A percentile compares a stretch with the other conserved stretches of the same genome.
Conservation (phyloP, 2,113 vertebrate species). For the Passer domesticus region DNA sequence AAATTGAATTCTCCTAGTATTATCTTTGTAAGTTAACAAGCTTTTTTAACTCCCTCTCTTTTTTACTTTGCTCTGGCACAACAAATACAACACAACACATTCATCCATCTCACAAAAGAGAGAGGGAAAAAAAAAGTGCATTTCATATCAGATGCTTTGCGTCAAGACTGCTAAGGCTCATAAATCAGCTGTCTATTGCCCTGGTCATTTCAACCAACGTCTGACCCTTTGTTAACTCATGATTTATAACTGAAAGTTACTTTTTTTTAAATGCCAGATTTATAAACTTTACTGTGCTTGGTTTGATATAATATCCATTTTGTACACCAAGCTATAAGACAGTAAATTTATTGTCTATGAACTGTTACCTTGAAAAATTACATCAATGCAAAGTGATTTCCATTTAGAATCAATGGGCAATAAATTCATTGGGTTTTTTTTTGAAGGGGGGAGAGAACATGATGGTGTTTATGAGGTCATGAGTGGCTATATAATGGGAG, state of each 20-base stretch:
- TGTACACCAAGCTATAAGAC: slow-evolving; percentile 60
- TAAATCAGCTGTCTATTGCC: slow-evolving; percentile 61
- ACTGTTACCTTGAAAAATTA: slow-evolving; percentile 77
- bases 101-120: slow-evolving; percentile 38
- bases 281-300: slow-evolving; percentile 66
- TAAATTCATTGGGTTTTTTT: slow-evolving; percentile 45
- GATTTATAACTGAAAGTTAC: slow-evolving; percentile 69
- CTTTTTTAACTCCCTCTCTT: not conserved
- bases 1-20: not conserved
- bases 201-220: slow-evolving; percentile 57
- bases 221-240: slow-evolving; percentile 58
- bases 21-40: not conserved
- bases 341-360: slow-evolving; percentile 77
- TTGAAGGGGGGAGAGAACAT: slow-evolving; percentile 9
- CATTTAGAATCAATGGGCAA: slow-evolving; percentile 68
- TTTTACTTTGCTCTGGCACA: not conserved
- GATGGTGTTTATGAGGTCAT: slow-evolving; percentile 73
- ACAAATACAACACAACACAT: slow-evolving; percentile 1
- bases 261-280: slow-evolving; percentile 65
- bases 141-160: slow-evolving; percentile 31
- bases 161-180: slow-evolving; percentile 44
- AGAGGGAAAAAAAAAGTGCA: not conserved
- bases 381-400: slow-evolving; percentile 79
- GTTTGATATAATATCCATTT: slow-evolving; percentile 67
- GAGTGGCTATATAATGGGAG: slow-evolving; percentile 62